Evolutionary conservation across 1,140 invertebrate species (phyloP).

Genomic region (Cardiocondyla obscurior): DNA sequence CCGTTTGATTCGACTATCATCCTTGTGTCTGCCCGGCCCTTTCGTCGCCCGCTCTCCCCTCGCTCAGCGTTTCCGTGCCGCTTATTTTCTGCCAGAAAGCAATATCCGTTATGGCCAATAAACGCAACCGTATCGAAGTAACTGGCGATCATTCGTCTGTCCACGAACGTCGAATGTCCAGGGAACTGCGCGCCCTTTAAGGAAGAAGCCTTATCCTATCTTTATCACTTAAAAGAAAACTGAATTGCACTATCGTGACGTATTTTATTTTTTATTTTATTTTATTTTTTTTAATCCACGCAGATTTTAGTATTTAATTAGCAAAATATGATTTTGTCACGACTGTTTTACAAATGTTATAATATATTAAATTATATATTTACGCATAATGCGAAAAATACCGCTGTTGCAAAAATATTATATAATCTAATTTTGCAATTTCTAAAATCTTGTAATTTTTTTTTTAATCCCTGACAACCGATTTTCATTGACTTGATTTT

Average conservation of each 20-base stretch:
- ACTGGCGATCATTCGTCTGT: slow-evolving; percentile 33
- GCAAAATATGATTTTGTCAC: neutral
- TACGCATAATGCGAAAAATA: neutral
- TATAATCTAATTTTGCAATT: too few relatives aligned
- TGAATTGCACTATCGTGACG: neutral
- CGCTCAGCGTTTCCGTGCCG: slow-evolving; percentile 25
- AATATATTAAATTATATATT: neutral
- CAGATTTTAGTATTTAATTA: neutral
- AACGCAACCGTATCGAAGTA: slow-evolving; percentile 42
- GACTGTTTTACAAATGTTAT: neutral
- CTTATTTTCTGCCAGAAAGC: slow-evolving; percentile 55
- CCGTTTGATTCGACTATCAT: slow-evolving; percentile 49
- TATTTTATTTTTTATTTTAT: too few relatives aligned
- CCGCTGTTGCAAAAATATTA: too few relatives aligned
- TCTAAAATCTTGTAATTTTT: too few relatives aligned
- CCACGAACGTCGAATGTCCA: slow-evolving; percentile 34
- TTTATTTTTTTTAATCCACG: too few relatives aligned
- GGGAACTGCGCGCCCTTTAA: neutral
- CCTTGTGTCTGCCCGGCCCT: neutral
- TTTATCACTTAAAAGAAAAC: slow-evolving; percentile 1
- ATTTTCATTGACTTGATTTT: neutral
- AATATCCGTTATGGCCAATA: slow-evolving; percentile 56
- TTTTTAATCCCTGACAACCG: too few relatives aligned
- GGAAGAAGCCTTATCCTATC: neutral
- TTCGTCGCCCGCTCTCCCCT: neutral